These are phyloP conservation scores for Jordanella pulchra DNA, from an alignment of 2,797 vertebrate species.

Conservation along the genomic window DNA sequence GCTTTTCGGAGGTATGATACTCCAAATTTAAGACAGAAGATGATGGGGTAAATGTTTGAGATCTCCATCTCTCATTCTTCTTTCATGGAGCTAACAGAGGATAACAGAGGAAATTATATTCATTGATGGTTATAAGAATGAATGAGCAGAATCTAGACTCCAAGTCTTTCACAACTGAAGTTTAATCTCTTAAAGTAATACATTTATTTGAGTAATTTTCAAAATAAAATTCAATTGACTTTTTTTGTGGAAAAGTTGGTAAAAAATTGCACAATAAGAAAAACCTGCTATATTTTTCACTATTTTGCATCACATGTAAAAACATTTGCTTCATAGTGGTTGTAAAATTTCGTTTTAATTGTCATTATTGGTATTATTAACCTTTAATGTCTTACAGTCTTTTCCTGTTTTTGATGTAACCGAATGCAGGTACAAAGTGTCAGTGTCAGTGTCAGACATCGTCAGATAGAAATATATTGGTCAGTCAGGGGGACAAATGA, in stretches of 20 bases:
- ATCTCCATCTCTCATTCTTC: too few species aligned
- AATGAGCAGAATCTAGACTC: constrained; percentile 32
- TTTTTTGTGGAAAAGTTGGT: background rate
- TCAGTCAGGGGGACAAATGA: constrained; percentile 60
- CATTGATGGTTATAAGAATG: constrained; percentile 25
- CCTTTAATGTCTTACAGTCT: background rate
- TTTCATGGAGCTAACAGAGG: too few species aligned
- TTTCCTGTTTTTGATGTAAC: background rate
- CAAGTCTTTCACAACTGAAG: constrained; percentile 29
- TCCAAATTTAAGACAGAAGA: too few species aligned
- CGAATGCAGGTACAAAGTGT: constrained; percentile 1
- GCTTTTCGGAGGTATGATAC: too few species aligned
- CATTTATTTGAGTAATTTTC: background rate
- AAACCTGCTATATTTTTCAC: background rate
- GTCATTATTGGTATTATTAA: background rate
- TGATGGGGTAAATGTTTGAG: too few species aligned
- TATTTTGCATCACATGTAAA: background rate
- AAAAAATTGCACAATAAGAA: background rate
- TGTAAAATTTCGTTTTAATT: background rate
- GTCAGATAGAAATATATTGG: constrained; percentile 59
- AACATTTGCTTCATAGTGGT: background rate
- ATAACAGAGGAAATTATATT: constrained; percentile 35
- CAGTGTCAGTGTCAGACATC: constrained; percentile 42
- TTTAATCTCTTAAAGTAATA: background rate
- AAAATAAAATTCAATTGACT: background rate